Evolutionary conservation across 2,797 vertebrate genomes (phyloP).

Genomic region (Sparidentex hasta): DNA sequence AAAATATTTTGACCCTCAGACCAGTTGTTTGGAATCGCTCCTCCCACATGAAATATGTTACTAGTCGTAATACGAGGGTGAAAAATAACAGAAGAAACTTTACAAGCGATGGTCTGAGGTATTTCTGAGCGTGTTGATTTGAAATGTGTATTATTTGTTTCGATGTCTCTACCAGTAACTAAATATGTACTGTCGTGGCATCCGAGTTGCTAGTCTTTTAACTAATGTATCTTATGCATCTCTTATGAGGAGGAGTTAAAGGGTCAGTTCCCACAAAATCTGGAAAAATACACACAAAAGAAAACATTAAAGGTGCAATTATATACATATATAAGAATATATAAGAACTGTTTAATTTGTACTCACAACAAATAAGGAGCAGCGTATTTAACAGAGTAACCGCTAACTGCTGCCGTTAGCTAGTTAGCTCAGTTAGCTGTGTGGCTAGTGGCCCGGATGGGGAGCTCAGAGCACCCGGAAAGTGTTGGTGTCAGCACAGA

Average conservation of each 20-base stretch:
- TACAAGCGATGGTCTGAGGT: slow-evolving; percentile 15
- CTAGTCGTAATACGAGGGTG: not conserved
- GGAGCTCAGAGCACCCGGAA: too few species aligned
- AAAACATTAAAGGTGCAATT: too few species aligned
- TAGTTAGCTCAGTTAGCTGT: too few species aligned
- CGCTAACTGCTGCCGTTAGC: too few species aligned
- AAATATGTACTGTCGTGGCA: slow-evolving; percentile 29
- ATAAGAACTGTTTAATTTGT: too few species aligned
- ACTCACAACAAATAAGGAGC: too few species aligned
- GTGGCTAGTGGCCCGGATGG: too few species aligned
- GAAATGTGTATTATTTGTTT: slow-evolving; percentile 31
- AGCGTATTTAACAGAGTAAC: too few species aligned
- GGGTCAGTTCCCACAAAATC: slow-evolving; percentile 29
- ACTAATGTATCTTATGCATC: slow-evolving; percentile 11
- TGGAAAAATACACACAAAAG: not conserved
- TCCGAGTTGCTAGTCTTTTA: slow-evolving; percentile 13
- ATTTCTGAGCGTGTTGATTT: slow-evolving; percentile 33
- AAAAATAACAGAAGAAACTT: not conserved
- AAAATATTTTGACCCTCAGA: slow-evolving; percentile 40
- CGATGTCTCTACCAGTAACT: slow-evolving; percentile 22
- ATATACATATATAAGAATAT: too few species aligned
- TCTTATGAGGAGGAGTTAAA: slow-evolving; percentile 10
- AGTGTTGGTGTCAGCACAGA: too few species aligned
- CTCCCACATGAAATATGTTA: slow-evolving; percentile 5
- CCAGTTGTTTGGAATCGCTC: slow-evolving; percentile 22